Conservation (phyloP, 2,797 vertebrate genomes). For the Stomatorhinus walkeri region DNA sequence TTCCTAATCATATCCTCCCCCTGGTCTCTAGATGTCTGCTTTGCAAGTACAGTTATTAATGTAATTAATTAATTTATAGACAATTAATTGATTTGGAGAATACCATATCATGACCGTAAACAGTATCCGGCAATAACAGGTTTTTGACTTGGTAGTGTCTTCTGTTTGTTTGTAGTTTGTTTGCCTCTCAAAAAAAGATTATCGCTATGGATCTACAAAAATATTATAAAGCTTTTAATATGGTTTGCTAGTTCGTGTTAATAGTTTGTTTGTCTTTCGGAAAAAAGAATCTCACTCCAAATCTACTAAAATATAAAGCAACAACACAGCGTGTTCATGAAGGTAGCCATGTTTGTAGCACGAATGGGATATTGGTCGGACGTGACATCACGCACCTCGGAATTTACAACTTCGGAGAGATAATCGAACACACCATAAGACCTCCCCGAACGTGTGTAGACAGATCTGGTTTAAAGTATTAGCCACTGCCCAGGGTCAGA, state of each 20-base stretch:
- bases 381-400: neutral
- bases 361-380: too few species aligned
- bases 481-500: conserved; percentile 22
- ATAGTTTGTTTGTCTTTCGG: neutral
- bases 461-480: conserved; percentile 11
- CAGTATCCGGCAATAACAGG: neutral
- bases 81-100: neutral
- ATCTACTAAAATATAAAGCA: neutral
- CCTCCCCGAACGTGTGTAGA: conserved; percentile 21
- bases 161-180: neutral
- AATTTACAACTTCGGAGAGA: neutral
- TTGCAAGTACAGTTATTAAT: conserved; percentile 34
- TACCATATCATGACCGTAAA: neutral
- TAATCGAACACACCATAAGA: neutral
- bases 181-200: neutral
- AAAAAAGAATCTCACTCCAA: neutral
- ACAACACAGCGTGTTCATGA: neutral
- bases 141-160: neutral
- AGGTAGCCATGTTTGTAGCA: neutral
- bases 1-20: conserved; percentile 45
- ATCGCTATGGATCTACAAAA: neutral
- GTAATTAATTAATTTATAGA: neutral
- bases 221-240: neutral
- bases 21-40: conserved; percentile 38
- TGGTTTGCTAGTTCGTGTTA: neutral